Percentiles rank a stretch among this genome's conserved stretches.
Evolutionary conservation across 2,113 vertebrate genomes (phyloP).

Genomic region (Pholis gunnellus): DNA sequence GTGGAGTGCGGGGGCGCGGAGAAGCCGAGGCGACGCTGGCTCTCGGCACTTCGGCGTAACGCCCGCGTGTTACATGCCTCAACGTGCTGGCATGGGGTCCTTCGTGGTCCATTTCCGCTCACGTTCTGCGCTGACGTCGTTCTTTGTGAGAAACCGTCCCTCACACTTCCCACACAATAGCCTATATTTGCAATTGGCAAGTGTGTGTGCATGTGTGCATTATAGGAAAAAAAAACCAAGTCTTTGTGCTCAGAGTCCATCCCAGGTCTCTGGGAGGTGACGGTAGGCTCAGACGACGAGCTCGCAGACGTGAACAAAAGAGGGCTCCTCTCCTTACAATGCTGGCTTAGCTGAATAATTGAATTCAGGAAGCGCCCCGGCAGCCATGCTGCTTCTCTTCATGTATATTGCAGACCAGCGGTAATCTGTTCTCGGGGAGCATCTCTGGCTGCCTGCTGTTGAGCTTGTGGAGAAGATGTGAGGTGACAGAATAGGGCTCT

Average conservation of each 20-base stretch:
- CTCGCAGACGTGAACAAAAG: conserved; percentile 51
- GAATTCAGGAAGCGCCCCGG: conserved; percentile 33
- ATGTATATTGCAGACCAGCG: conserved; percentile 71
- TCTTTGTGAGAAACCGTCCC: conserved; percentile 20
- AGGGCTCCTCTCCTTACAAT: conserved; percentile 47
- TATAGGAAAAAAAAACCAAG: conserved; percentile 4
- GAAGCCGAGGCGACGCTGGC: conserved; percentile 22
- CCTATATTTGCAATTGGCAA: conserved; percentile 47
- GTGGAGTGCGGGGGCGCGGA: conserved; percentile 3
- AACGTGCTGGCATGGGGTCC: no score
- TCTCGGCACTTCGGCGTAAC: conserved; percentile 5
- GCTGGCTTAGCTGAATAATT: conserved; percentile 65
- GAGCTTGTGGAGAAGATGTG: conserved; percentile 65
- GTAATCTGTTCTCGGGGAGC: conserved; percentile 66
- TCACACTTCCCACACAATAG: conserved; percentile 42
- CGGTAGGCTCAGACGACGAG: conserved; percentile 13
- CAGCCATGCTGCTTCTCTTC: conserved; percentile 65
- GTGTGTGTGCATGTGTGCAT: conserved; percentile 15
- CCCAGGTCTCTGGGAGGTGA: conserved; percentile 36
- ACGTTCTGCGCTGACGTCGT: background rate
- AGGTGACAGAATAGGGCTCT: conserved; percentile 78
- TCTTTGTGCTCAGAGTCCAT: conserved; percentile 29
- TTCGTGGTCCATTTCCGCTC: no score
- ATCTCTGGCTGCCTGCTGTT: conserved; percentile 63
- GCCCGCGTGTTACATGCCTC: background rate